Evolutionary conservation across 1,140 invertebrate species (phyloP).

Genomic region (Drosophila murphyi): DNA sequence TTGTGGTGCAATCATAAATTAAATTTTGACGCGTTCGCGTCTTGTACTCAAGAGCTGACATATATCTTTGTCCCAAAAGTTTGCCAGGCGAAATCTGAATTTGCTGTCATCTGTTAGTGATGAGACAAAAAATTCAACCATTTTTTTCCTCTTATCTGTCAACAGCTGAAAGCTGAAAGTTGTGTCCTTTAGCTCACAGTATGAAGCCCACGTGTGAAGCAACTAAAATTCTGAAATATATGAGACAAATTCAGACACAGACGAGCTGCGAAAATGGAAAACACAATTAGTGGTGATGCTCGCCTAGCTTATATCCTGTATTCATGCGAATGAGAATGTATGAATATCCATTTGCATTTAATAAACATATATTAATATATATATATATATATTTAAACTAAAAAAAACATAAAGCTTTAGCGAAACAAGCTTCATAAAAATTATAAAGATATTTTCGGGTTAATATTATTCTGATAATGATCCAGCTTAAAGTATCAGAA

Average conservation of each 20-base stretch:
- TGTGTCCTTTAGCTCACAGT: constrained; percentile 10
- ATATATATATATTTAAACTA: no score
- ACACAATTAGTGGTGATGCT: neutral
- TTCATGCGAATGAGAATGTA: no score
- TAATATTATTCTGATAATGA: no score
- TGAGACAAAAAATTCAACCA: constrained; percentile 49
- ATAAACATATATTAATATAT: no score
- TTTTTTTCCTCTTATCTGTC: constrained; percentile 32
- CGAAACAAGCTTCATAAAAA: no score
- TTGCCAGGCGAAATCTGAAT: constrained; percentile 26
- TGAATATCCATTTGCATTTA: no score
- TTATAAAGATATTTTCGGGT: no score
- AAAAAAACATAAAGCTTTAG: no score
- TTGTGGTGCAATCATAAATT: constrained; percentile 41
- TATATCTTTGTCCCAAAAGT: constrained; percentile 29
- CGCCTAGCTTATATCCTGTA: neutral
- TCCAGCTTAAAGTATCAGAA: no score
- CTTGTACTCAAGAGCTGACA: constrained; percentile 3
- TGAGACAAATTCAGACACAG: constrained; percentile 12
- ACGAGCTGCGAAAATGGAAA: constrained; percentile 3
- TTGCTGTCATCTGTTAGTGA: constrained; percentile 56
- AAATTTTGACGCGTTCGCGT: constrained; percentile 37
- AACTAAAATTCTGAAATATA: constrained; percentile 24
- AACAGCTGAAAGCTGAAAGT: constrained; percentile 22
- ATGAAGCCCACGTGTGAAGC: constrained; percentile 10